Percentiles rank a stretch among this genome's conserved stretches.
Conservation (phyloP, 2,113 vertebrate genomes). For the Globicephala melas region DNA sequence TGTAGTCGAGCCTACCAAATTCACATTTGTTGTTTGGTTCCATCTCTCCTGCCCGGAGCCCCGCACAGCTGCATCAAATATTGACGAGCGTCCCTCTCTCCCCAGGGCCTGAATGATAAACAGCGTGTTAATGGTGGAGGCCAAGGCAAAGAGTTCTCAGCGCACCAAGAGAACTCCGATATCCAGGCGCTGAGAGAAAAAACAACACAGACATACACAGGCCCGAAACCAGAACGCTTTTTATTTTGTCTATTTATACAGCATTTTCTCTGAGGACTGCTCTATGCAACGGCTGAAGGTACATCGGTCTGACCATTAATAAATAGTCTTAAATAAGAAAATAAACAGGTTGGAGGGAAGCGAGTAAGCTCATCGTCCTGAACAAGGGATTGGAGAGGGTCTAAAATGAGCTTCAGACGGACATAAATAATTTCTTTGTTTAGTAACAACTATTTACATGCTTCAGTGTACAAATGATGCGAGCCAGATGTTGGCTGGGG, state of each 20-base stretch:
- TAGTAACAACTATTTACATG: conserved; percentile 86
- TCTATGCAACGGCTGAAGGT: conserved; percentile 64
- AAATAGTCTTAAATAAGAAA: conserved; percentile 90
- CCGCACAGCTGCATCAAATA: conserved; percentile 53
- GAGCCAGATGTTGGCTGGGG: background rate
- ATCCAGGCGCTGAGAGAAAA: background rate
- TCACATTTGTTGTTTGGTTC: conserved; percentile 61
- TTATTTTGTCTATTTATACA: conserved; percentile 82
- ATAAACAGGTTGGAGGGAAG: conserved; percentile 76
- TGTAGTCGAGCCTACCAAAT: conserved; percentile 74
- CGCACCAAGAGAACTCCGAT: background rate
- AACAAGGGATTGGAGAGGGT: conserved; percentile 62
- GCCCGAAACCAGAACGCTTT: conserved; percentile 78
- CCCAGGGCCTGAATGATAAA: background rate
- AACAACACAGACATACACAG: background rate
- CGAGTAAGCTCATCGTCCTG: conserved; percentile 57
- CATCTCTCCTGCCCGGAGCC: conserved; percentile 55
- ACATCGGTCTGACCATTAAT: conserved; percentile 82
- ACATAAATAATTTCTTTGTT: conserved; percentile 85
- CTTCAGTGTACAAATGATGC: conserved; percentile 81
- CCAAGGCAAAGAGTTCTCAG: background rate
- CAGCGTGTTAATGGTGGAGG: background rate
- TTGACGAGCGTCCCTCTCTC: background rate
- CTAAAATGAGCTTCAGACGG: conserved; percentile 77
- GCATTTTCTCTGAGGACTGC: conserved; percentile 78